Base-by-base conservation (phyloP, 2,888 invertebrate species). In the Criorhina ranunculi region DNA sequence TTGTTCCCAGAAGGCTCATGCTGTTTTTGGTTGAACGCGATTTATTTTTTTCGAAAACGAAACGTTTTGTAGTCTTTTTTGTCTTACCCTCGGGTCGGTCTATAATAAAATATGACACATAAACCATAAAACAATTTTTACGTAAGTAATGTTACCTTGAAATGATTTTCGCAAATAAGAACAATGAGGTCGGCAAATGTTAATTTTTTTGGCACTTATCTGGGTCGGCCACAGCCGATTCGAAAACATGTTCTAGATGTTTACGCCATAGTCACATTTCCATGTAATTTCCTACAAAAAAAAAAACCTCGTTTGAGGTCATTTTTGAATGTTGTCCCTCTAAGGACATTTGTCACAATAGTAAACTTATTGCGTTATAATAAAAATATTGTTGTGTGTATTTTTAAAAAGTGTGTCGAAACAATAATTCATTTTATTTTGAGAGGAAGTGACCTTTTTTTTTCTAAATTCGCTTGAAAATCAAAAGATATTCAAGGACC, bases 91-190 rank as follows among this genome's bases (percentile, higher is more conserved):
- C 11, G 3, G 11, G 5, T 40, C 11, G 9, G 19, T 60, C 17
- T 29, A 73, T 17, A 33, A 80, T 85, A 80, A 80, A 83, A 85
- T 66, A 70, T 59, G 31, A 12, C 19, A 70, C n/a, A n/a, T n/a
- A n/a, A n/a, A 76, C 62, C 79, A 70, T 85, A 85, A 85, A 85
- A 60, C 70, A 33, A 70, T 85, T 85, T 59, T 85, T 80, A 80
- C 85, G 80, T 70, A 80, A 85, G 64, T 59, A 24, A 24, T 4
- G 66, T 53, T 3, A 85, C 85, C 85, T 85, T 85, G 85, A 80
- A 76, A 80, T 17, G 5, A 80, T 76, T 80, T 80, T 76, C 75
- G 40, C 57, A 85, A 85, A 80, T 46, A 3, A 59, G 80, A 85
- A 85, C 85, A 85, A 85, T 80, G 46, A 85, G 85, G 70, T 85